These are phyloP conservation scores for Heliornis fulica DNA, from an alignment of 2,113 vertebrate genomes.

Conservation along the genomic window DNA sequence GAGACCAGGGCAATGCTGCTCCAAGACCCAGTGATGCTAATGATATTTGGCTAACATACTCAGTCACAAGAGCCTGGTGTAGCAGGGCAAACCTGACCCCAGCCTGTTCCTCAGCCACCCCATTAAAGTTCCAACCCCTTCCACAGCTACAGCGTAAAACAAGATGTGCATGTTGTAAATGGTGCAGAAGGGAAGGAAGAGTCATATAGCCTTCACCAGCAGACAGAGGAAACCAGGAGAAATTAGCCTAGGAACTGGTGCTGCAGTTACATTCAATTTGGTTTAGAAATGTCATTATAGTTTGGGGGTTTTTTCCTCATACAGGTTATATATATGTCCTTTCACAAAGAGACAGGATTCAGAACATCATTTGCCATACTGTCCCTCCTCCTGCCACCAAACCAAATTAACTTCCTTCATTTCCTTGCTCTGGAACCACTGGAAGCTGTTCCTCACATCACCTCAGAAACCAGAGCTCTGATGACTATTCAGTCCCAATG, in stretches of 20 bases:
- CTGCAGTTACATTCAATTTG: not conserved
- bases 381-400: not conserved
- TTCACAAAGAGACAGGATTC: not conserved
- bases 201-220: not conserved
- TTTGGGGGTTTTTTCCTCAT: not conserved
- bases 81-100: not conserved
- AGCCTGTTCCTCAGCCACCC: not conserved
- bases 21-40: not conserved
- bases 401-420: not conserved
- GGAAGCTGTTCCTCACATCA: not conserved
- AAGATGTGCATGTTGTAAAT: not conserved
- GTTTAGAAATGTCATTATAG: not conserved
- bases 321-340: not conserved
- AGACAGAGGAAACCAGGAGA: not conserved
- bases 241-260: not conserved
- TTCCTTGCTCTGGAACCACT: not conserved
- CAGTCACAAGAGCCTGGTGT: not conserved
- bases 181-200: not conserved
- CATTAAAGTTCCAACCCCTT: not conserved
- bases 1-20: not conserved
- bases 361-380: not conserved
- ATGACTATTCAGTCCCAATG: not conserved
- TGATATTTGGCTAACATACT: not conserved
- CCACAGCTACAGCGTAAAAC: not conserved
- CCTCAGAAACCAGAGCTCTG: not conserved